phyloP scores from a whole-genome alignment of 2,797 vertebrate species.

The Moxostoma hubbsi region DNA sequence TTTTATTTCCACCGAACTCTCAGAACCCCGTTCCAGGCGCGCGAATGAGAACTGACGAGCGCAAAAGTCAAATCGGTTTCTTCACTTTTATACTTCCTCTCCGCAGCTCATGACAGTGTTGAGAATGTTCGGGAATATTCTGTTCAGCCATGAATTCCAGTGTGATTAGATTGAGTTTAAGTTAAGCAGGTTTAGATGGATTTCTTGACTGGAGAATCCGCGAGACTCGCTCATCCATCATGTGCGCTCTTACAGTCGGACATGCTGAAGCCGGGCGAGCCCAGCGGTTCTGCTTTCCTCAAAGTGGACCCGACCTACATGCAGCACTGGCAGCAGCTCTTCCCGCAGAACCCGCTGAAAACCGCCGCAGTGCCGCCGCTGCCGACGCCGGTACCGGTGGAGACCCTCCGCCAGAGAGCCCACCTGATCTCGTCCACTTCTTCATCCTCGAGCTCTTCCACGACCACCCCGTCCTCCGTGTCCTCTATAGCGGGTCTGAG shows the following conservation, averaged over 20 bases:
- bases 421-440: conserved; percentile 81
- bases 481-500: conserved; percentile 76
- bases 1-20: not conserved
- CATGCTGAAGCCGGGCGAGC: conserved; percentile 95
- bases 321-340: conserved; percentile 98
- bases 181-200: not conserved
- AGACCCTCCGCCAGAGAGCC: conserved; percentile 82
- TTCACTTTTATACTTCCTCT: no score
- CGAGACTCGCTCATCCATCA: conserved; percentile 36
- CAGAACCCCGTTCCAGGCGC: no score
- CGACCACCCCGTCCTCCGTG: conserved; percentile 57
- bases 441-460: conserved; percentile 69
- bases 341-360: conserved; percentile 86
- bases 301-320: conserved; percentile 97
- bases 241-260: conserved; percentile 64
- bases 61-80: no score
- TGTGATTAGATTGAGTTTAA: not conserved
- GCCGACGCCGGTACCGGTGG: conserved; percentile 74
- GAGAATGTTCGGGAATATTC: no score
- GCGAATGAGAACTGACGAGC: no score
- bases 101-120: no score
- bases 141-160: no score
- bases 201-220: not conserved
- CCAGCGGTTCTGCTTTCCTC: conserved; percentile 92
- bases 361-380: no score